Conservation (phyloP, 2,797 vertebrate species). For the Caiman crocodilus region DNA sequence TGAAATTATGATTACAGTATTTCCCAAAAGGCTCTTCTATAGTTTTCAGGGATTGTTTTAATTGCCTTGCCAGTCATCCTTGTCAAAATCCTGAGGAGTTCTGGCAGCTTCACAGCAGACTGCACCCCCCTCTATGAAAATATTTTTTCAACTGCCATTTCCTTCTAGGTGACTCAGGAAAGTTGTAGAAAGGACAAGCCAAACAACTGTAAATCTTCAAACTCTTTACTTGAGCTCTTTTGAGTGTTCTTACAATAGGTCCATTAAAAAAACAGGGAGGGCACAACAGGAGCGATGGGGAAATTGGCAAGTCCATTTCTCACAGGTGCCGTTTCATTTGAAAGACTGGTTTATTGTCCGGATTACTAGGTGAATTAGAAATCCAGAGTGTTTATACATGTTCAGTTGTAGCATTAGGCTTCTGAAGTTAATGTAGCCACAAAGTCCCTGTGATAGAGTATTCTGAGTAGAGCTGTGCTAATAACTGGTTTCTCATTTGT, state of each 20-base stretch:
- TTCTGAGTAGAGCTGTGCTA: background rate
- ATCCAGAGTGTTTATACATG: background rate
- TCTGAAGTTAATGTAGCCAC: background rate
- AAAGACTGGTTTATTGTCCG: background rate
- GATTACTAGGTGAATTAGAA: background rate
- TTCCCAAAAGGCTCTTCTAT: background rate
- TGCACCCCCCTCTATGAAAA: background rate
- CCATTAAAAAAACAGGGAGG: background rate
- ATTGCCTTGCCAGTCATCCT: background rate
- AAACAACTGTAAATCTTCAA: background rate
- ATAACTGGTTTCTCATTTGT: too few species aligned
- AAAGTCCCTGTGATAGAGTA: background rate
- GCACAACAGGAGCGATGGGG: background rate
- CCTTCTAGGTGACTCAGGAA: background rate
- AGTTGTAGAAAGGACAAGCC: background rate
- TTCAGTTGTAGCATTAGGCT: background rate
- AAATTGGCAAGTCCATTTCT: background rate
- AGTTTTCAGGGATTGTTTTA: background rate
- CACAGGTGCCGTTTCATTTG: background rate
- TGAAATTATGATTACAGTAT: background rate
- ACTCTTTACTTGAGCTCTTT: background rate
- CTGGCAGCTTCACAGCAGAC: background rate
- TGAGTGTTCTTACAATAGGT: background rate
- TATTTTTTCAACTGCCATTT: background rate
- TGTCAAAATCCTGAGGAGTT: background rate